Conservation (phyloP, 1,140 invertebrate species). For the Semibalanus balanoides region DNA sequence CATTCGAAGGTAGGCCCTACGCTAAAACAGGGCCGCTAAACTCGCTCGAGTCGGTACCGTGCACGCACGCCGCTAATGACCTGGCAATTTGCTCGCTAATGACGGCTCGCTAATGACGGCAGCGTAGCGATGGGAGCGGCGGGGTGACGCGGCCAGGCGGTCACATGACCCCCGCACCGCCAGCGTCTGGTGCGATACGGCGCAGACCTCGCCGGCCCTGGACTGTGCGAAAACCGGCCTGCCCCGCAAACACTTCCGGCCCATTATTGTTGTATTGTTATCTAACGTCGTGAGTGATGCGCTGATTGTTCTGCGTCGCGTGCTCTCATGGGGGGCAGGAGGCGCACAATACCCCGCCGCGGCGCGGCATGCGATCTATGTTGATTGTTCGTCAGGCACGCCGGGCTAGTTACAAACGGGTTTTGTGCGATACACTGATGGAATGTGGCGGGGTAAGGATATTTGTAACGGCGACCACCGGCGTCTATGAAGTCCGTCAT, state of each 20-base stretch:
- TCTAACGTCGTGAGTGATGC: neutral
- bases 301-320: neutral
- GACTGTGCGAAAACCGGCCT: neutral
- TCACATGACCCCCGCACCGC: neutral
- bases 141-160: too few species aligned
- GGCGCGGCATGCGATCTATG: too few species aligned
- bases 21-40: neutral
- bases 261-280: neutral
- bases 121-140: too few species aligned
- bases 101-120: too few species aligned
- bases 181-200: neutral
- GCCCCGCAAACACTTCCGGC: neutral
- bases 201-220: neutral
- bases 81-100: neutral
- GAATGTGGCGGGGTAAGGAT: too few species aligned
- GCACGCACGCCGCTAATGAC: neutral
- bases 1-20: neutral
- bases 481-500: too few species aligned
- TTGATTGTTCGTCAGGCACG: too few species aligned
- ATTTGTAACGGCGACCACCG: too few species aligned
- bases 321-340: neutral
- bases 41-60: neutral
- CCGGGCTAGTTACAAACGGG: too few species aligned
- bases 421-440: too few species aligned
- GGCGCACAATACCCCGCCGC: too few species aligned